Base-by-base conservation (phyloP, 1,140 invertebrate genomes). In the Diachasmimorpha longicaudata region DNA sequence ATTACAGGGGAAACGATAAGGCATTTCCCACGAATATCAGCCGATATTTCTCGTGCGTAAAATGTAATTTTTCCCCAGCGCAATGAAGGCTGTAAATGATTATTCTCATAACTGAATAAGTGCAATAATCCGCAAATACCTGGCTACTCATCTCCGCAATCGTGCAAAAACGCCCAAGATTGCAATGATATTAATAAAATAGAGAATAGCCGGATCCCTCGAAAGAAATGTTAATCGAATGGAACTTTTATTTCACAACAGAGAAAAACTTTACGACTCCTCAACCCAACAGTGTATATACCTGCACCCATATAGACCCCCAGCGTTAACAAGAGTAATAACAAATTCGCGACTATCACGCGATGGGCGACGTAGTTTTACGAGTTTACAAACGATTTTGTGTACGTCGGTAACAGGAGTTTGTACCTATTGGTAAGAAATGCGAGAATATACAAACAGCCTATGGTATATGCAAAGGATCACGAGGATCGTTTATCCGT, bases 401-500 rank as follows among this genome's bases (percentile, higher is more conserved):
- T 13, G 46, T 66, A 70, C 23, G 48, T 31, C 8, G 36, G 44
- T 31, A 48, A 39, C 13, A 70, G 39, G 69, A 55, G 67, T 31
- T 46, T 58, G 42, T 52, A 19, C n/a, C 48, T 52, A 67, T 68
- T 39, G 42, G 70, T 69, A 74, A 19, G 58, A 72, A 46, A 70
- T 70, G 69, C 46, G 37, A 23, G 21, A 52, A 46, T 63, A 63
- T 63, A 11, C 11, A 63, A 13, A 63, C 11, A n/a, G 23, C 4
- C 19, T 3, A 21, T 63, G 19, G 10, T 63, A 63, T 63, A 63
- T 63, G 58, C 58, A 63, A 63, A 68, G 44, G 82, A 63, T 36
- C 52, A 63, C 21, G 77, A 80, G 82, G 83, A 87, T 86, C 82
- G 85, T 85, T 86, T 87, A 87, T 87, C 85, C 85, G 85, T 84